Evolutionary conservation across 2,113 vertebrate genomes (phyloP), one percentile per base, ranked within the genome.

Genomic region (Pelmatolapia mariae): DNA sequence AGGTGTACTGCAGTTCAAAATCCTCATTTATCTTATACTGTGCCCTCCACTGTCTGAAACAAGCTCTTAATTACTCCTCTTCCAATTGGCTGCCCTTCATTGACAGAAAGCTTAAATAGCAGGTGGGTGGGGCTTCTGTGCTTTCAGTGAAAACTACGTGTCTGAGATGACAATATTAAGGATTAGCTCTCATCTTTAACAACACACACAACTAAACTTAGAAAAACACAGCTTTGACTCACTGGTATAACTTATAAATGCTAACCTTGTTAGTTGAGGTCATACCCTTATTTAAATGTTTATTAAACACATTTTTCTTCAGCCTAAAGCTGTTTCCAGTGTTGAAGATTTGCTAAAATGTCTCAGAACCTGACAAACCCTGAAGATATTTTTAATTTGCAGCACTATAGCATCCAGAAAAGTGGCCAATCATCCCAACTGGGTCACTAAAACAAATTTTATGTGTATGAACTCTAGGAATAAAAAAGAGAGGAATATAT

Each of bases 381-480:
- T 45, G 40, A 73, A 26, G 13, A 26, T 73, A 16, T 26, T 73
- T 73, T 29, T 29, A 26, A 73, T 29, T 26, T 19, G 7, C 40
- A 47, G 15, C 15, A 11, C 4, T 29, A 47, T 1, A 71, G 2
- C 8, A 43, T 71, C 2, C 12, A 24, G 63, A 43, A 71, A 10
- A 73, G 38, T 16, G 13, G 66, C 13, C 8, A 24, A 43, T 73
- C 13, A 10, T 71, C 66, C n/a, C 66, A 26, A 43, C 1, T 26
- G n/a, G 16, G n/a, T 15, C n/a, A 16, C 0, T 43, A 0, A 71
- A 43, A 24, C 0, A 0, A 0, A 71, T 19, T n/a, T 50, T 8
- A 50, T 1, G 0, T 19, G 43, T 78, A 47, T 78, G 26, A 78
- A 47, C 1, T 76, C 24, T 12, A 0, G n/a, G 31, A 36, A 33